Base-by-base conservation (phyloP, 2,113 vertebrate species). In the Centropus unirufus region DNA sequence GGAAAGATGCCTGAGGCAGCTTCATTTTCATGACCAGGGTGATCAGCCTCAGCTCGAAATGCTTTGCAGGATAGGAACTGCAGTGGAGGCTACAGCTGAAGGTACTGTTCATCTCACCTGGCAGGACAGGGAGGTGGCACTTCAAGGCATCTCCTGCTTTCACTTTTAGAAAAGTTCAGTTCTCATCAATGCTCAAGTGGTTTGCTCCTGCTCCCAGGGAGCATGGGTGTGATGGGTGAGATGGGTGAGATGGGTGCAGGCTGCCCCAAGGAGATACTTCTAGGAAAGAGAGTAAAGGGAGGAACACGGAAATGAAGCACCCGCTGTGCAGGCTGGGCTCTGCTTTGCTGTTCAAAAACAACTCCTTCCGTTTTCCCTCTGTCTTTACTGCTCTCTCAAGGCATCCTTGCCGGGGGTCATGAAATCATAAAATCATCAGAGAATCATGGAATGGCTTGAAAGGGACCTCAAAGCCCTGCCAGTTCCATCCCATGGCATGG, bases 251-350 rank as follows among this genome's bases (percentile, higher is more conserved):
- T 3, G 49, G 69, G 20, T 47, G 24, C 61, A 82, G 78, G 26
- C 22, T 61, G 18, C 40, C 52, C 55, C 51, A 46, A 17, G 59
- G 74, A 78, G 61, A 36, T 61, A 3, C 3, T 57, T 64, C 13
- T n/a, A 63, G 32, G 59, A 54, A 44, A n/a, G 46, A 67, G 30
- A 15, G 27, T 0, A 0, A 74, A 69, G 67, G 52, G 30, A 87
- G 21, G 22, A 0, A 0, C 22, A 39, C 46, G 46, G 54, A 66
- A 49, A 14, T 8, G 11, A 10, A 79, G 23, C 0, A 0, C 2
- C 90, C 30, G 12, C 6, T n/a, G 19, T 32, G 13, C 1, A 54
- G 55, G 18, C 26, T 27, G 21, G 39, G 51, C 44, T 61, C 34
- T 49, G 49, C 47, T 89, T 46, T 61, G 54, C 64, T 6, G 2